Conservation (phyloP, 1,140 invertebrate species). For the Atta colombica region DNA sequence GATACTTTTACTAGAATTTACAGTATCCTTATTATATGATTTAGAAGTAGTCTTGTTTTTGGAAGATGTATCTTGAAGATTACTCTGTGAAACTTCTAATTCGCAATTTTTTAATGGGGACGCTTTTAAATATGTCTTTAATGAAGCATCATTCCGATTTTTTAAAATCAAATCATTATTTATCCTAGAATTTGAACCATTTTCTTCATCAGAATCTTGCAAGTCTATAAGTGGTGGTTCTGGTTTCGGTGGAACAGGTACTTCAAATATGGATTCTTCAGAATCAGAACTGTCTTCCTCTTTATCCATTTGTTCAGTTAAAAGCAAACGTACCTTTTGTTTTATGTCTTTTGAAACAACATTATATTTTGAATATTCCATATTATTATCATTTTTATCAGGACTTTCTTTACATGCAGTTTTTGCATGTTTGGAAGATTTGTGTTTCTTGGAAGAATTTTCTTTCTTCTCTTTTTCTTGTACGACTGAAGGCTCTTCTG, state of each 20-base stretch:
- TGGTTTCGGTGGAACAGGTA: slow-evolving; percentile 83
- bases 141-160: background rate
- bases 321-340: slow-evolving; percentile 7
- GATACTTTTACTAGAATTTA: background rate
- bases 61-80: background rate
- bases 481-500: background rate
- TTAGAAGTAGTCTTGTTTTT: background rate
- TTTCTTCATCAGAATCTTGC: slow-evolving; percentile 76
- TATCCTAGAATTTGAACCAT: background rate
- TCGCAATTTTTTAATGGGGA: background rate
- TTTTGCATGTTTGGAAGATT: background rate
- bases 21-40: slow-evolving; percentile 6
- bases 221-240: slow-evolving; percentile 80
- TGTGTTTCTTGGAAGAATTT: background rate
- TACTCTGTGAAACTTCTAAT: background rate
- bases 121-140: background rate
- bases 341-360: background rate
- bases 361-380: slow-evolving; percentile 28
- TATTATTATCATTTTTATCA: background rate
- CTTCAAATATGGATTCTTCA: slow-evolving; percentile 82
- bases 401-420: background rate
- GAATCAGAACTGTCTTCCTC: slow-evolving; percentile 74
- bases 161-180: slow-evolving; percentile 27
- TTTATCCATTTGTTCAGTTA: slow-evolving; percentile 2
- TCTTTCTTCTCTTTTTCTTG: background rate